Percentiles rank a stretch among this genome's conserved stretches.
Conservation (phyloP, 2,113 vertebrate genomes). For the Manacus vitellinus region DNA sequence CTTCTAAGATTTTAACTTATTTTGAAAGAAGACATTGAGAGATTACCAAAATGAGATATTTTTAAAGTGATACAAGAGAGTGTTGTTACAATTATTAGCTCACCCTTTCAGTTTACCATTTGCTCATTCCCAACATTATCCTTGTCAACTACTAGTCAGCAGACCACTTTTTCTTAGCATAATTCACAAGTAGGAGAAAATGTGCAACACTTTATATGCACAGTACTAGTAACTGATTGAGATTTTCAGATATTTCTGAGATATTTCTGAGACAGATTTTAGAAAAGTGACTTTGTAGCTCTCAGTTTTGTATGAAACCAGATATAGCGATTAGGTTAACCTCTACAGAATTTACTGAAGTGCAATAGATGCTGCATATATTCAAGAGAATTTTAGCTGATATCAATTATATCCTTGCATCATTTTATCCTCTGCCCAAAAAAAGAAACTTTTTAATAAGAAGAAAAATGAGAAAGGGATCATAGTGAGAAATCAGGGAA, state of each 20-base stretch:
- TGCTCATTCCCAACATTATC: background rate
- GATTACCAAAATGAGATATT: background rate
- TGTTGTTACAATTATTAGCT: background rate
- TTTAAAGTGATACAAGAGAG: rapidly evolving
- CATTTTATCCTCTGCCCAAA: background rate
- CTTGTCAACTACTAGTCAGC: background rate
- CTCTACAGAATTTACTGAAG: background rate
- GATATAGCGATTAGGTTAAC: background rate
- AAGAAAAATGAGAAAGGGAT: background rate
- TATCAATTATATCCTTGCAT: background rate
- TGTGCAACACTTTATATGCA: background rate
- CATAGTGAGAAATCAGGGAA: background rate
- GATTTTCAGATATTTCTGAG: background rate
- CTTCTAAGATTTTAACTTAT: background rate
- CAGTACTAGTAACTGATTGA: background rate
- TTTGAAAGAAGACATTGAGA: background rate
- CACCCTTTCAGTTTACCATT: background rate
- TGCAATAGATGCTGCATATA: background rate
- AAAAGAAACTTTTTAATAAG: background rate
- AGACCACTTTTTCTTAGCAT: background rate
- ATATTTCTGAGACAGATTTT: background rate
- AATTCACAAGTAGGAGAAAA: background rate
- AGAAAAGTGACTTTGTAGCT: background rate
- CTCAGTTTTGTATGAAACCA: background rate
- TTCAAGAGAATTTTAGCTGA: background rate